Percentiles rank a stretch among this genome's conserved stretches.
These are phyloP conservation scores for Belgica antarctica DNA, from an alignment of 2,888 invertebrate species.

Conservation along the genomic window DNA sequence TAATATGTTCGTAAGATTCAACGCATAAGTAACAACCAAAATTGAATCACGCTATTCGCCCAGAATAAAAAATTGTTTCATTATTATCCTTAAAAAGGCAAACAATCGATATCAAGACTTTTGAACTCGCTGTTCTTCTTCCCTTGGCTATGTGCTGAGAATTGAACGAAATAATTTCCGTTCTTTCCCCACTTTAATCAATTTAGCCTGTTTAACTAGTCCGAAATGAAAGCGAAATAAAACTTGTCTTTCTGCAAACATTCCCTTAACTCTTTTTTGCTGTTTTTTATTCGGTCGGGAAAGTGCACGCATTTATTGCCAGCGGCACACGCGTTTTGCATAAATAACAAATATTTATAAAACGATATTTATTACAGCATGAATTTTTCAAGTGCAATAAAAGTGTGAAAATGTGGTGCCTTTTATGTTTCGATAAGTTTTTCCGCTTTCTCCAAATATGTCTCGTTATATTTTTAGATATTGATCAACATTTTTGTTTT, in stretches of 20 bases:
- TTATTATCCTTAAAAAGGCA: constrained; percentile 26
- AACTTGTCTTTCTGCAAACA: not conserved
- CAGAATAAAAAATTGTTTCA: constrained; percentile 28
- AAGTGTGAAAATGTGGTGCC: constrained; percentile 7
- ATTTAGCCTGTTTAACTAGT: not conserved
- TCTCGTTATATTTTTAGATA: constrained; percentile 17
- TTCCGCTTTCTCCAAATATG: not conserved
- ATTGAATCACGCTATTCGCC: constrained; percentile 8
- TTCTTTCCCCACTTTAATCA: constrained; percentile 25
- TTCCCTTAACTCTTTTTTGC: not conserved
- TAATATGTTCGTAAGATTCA: constrained; percentile 17
- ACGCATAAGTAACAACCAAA: constrained; percentile 28
- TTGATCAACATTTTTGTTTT: constrained; percentile 9
- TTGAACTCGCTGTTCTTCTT: not conserved
- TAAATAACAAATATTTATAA: constrained; percentile 27
- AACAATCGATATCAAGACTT: constrained; percentile 21
- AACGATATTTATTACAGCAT: constrained; percentile 26
- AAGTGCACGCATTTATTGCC: constrained; percentile 6
- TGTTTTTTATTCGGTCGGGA: not conserved
- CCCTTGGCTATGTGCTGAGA: not conserved
- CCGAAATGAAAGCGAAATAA: too few relatives aligned
- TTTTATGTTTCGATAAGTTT: constrained; percentile 24
- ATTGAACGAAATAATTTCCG: constrained; percentile 4
- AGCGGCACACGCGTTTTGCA: constrained; percentile 22
- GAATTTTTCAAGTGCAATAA: constrained; percentile 26